Percentiles rank a stretch among this genome's conserved stretches.
Evolutionary conservation across 2,113 vertebrate genomes (phyloP).

Genomic region (Colinus virginianus): DNA sequence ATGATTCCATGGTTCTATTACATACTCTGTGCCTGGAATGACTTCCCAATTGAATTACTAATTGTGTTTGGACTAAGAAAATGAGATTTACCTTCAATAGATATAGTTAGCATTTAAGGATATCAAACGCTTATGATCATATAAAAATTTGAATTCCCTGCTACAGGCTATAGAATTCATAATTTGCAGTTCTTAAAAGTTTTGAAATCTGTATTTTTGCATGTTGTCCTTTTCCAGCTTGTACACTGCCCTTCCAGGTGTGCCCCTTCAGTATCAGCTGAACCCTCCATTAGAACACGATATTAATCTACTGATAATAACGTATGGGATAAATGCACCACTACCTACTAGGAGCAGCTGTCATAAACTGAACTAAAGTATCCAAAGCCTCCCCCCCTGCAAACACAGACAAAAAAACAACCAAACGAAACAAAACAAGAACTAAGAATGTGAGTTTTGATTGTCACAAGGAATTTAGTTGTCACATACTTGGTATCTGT

Average conservation of each 20-base stretch:
- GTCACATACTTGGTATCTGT: rapidly evolving
- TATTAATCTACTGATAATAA: neutral
- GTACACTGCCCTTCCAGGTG: neutral
- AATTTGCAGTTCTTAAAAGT: neutral
- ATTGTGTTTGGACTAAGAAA: neutral
- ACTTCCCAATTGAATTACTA: neutral
- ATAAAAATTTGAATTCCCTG: neutral
- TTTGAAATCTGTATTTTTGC: neutral
- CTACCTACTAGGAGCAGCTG: neutral
- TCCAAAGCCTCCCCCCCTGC: neutral
- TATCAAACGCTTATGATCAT: neutral
- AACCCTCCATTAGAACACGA: neutral
- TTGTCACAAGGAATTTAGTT: neutral
- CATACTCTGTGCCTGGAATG: neutral
- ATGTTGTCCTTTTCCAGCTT: neutral
- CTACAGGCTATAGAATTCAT: neutral
- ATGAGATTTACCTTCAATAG: neutral
- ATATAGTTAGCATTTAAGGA: neutral
- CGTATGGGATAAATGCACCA: neutral
- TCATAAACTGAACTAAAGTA: neutral
- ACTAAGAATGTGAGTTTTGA: neutral
- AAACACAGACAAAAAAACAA: neutral
- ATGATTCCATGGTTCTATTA: neutral
- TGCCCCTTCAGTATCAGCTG: neutral
- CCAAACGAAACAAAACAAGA: neutral